Evolutionary conservation across 2,113 vertebrate species (phyloP).

Genomic region (Tachysurus fulvidraco): DNA sequence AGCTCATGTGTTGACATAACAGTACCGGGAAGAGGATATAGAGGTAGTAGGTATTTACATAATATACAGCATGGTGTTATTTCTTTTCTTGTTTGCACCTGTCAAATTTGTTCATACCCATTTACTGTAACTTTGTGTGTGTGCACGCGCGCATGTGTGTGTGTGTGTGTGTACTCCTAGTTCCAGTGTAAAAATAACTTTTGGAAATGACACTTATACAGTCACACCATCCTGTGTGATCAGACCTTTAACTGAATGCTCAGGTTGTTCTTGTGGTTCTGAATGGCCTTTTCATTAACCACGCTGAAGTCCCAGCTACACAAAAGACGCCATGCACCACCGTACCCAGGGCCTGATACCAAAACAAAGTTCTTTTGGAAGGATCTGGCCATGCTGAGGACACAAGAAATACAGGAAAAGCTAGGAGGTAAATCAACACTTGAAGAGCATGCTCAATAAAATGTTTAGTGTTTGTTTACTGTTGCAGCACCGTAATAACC

Average conservation of each 20-base stretch:
- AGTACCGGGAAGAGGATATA: neutral
- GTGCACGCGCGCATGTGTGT: too few relatives aligned
- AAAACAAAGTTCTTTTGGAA: conserved; percentile 82
- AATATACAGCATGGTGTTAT: neutral
- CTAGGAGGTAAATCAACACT: neutral
- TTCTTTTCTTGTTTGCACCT: neutral
- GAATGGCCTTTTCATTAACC: conserved; percentile 82
- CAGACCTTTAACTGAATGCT: conserved; percentile 85
- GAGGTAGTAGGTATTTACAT: neutral
- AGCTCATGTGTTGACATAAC: neutral
- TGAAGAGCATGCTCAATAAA: neutral
- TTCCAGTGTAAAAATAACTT: neutral
- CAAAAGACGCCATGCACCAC: conserved; percentile 80
- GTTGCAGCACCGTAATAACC: neutral
- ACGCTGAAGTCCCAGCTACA: conserved; percentile 93
- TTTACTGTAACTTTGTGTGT: neutral
- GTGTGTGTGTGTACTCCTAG: neutral
- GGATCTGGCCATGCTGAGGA: conserved; percentile 81
- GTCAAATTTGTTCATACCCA: neutral
- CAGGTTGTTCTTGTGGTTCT: conserved; percentile 84
- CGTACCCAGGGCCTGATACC: conserved; percentile 60
- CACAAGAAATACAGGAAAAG: neutral
- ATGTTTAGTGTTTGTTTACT: neutral
- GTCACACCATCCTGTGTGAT: neutral
- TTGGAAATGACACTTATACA: neutral